phyloP scores from a whole-genome alignment of 30 jellyfish, hydroid and myxozoan species.

The Nemopilema nomurai region DNA sequence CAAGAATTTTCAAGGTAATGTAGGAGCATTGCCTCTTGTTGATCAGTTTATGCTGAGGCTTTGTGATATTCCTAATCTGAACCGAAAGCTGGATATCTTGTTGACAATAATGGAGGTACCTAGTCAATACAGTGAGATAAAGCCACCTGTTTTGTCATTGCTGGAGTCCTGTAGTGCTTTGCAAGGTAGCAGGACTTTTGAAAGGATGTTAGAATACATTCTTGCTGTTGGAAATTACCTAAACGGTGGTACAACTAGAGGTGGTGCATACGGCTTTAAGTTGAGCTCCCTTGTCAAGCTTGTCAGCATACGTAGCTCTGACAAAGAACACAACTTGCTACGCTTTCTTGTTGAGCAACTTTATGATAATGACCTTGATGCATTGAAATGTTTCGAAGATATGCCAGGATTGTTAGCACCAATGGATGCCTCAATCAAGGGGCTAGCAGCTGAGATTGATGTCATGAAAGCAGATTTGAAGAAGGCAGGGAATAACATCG shows the following conservation, averaged over 20 bases:
- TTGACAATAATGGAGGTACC: conserved; percentile 88
- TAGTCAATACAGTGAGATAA: conserved; percentile 51
- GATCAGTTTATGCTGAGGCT: conserved; percentile 82
- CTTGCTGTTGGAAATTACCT: conserved; percentile 83
- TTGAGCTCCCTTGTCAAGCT: conserved; percentile 79
- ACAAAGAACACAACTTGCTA: conserved; percentile 72
- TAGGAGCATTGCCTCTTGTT: conserved; percentile 38
- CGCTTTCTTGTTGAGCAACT: conserved; percentile 81
- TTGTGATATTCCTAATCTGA: conserved; percentile 76
- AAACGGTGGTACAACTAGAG: conserved; percentile 95
- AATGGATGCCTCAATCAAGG: conserved; percentile 84
- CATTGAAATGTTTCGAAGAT: conserved; percentile 79
- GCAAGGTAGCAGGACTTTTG: conserved; percentile 54
- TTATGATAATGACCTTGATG: conserved; percentile 64
- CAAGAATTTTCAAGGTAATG: conserved; percentile 69
- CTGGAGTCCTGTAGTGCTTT: conserved; percentile 64
- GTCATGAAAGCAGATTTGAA: conserved; percentile 78
- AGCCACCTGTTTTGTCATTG: conserved; percentile 56
- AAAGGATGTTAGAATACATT: conserved; percentile 67
- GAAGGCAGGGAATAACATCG: conserved; percentile 56
- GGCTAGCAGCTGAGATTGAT: conserved; percentile 84
- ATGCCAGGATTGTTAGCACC: conserved; percentile 72
- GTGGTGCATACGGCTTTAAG: conserved; percentile 95
- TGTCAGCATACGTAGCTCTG: conserved; percentile 70
- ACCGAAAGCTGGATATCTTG: conserved; percentile 69